Base-by-base conservation (phyloP, 1,140 invertebrate species). In the roundworm (Caenorhabditis elegans) region DNA sequence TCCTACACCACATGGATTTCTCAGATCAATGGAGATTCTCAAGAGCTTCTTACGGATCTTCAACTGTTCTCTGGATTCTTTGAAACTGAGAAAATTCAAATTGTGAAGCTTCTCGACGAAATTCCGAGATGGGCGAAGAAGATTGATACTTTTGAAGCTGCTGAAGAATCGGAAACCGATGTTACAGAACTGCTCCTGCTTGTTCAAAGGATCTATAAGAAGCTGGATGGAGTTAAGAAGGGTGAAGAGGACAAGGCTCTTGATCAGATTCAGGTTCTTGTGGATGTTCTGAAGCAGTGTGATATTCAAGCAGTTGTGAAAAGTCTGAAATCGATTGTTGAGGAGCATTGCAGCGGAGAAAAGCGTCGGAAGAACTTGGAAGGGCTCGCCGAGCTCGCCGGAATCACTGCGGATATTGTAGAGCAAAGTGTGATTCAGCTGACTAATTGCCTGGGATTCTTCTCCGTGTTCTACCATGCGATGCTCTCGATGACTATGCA, bases 401-500 rank as follows among this genome's bases (percentile, higher is more conserved):
- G n/a, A 15, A 48, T 78, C 5, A 31, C 43, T 39, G 51, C 19
- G 8, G 36, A 2, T 2, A 79, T 79, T 17, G 43, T 55, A 2
- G 22, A 36, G 10, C n/a, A 22, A 3, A 43, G 49, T 26, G 51
- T 36, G 1, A 19, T 43, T 22, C 51, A 36, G 2, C 47, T 36
- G 39, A 46, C 39, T 19, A 79, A 36, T n/a, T 78, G n/a, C 6
- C 39, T 78, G 1, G 31, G 76, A 31, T 28, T 19, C 15, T 78
- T 78, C 31, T 51, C 13, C 39, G 43, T 80, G 39, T 51, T 80
- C 47, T 84, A 84, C 46, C 43, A 79, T 83, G 28, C 53, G 60
- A 79, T 82, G 26, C 53, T 80, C 11, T 84, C 82, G 8, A 28
- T 84, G 31, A 70, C 49, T 10, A 49, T 53, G 19, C 82, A 84